Percentiles rank a stretch among this genome's conserved stretches.
These are phyloP conservation scores for Callipepla squamata DNA, from an alignment of 2,113 vertebrate species.

Conservation along the genomic window DNA sequence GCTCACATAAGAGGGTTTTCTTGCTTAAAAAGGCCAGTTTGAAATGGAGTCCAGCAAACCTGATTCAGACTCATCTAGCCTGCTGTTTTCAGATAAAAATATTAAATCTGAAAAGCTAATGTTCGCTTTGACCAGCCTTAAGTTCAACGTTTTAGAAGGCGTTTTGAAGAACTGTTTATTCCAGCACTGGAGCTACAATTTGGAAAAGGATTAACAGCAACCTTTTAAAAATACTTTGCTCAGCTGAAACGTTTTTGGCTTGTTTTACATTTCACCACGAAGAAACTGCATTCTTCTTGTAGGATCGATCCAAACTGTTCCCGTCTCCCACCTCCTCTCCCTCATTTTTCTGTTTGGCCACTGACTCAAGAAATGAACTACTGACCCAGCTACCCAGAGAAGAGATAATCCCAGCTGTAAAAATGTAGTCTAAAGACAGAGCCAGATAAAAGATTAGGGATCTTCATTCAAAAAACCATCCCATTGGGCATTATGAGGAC, in stretches of 20 bases:
- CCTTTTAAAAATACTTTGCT: not conserved
- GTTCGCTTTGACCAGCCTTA: not conserved
- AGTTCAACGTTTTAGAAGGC: not conserved
- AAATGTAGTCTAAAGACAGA: not conserved
- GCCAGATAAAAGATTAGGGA: slow-evolving; percentile 45
- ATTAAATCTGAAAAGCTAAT: not conserved
- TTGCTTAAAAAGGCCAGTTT: not conserved
- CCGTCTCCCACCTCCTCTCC: not conserved
- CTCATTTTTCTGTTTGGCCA: not conserved
- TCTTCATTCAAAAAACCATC: slow-evolving; percentile 9
- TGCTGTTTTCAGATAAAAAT: not conserved
- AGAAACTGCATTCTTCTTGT: not conserved
- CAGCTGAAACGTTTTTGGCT: not conserved
- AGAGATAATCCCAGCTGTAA: slow-evolving; percentile 32
- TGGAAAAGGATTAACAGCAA: not conserved
- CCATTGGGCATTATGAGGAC: slow-evolving; percentile 19
- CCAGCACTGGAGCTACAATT: not conserved
- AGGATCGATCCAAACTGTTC: not conserved
- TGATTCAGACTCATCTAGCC: not conserved
- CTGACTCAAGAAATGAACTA: not conserved
- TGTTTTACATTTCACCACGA: not conserved
- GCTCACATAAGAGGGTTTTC: not conserved
- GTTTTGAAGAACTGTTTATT: not conserved
- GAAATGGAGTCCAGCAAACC: not conserved
- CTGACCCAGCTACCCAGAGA: not conserved